Percentiles rank a stretch among this genome's conserved stretches.
phyloP scores from a whole-genome alignment of 2,888 invertebrate genomes.

The Gortyna flavago region DNA sequence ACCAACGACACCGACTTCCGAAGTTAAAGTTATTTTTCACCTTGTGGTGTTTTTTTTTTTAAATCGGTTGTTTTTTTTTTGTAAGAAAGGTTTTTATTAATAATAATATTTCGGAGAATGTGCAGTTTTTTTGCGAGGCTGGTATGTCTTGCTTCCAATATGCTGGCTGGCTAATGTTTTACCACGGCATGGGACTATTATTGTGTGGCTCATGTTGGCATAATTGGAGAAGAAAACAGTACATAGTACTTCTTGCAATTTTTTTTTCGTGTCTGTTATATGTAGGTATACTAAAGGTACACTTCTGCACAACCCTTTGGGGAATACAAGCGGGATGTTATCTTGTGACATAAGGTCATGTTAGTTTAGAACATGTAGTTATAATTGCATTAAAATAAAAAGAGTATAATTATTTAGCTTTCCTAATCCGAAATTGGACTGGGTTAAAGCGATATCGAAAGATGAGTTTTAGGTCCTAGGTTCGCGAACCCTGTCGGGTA shows the following conservation, averaged over 20 bases:
- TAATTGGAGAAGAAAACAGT: not conserved
- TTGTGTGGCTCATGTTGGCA: too few relatives aligned
- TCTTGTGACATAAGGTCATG: not conserved
- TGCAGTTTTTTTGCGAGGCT: not conserved
- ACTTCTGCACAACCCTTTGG: not conserved
- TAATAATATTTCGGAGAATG: slow-evolving; percentile 19
- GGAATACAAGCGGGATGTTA: not conserved
- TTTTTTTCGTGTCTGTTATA: too few relatives aligned
- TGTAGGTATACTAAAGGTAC: too few relatives aligned
- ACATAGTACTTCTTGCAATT: not conserved
- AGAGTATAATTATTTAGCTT: not conserved
- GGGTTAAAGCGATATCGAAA: not conserved
- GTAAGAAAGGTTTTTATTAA: slow-evolving; percentile 5
- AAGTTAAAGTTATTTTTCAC: too few relatives aligned
- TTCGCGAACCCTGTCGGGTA: too few relatives aligned
- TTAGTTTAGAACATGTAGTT: not conserved
- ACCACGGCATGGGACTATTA: not conserved
- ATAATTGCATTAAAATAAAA: not conserved
- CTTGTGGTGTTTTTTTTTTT: too few relatives aligned
- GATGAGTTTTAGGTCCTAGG: too few relatives aligned
- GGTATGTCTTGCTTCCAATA: not conserved
- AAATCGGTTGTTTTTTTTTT: too few relatives aligned
- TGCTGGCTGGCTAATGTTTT: not conserved
- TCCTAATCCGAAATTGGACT: not conserved
- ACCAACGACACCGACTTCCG: too few relatives aligned